phyloP scores from a whole-genome alignment of 2,888 invertebrate genomes.

The Luffia ferchaultella region DNA sequence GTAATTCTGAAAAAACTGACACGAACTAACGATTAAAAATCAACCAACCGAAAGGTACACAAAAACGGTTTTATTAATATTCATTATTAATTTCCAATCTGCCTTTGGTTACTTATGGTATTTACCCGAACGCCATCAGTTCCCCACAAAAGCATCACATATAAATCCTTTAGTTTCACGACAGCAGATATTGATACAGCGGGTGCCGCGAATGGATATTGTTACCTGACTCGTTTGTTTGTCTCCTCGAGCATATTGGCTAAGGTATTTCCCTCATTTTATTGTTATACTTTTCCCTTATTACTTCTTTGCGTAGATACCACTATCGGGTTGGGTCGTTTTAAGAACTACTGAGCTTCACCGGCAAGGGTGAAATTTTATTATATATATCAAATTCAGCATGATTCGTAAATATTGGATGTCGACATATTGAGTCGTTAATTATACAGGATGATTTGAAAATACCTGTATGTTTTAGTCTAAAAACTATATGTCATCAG shows the following conservation, averaged over 20 bases:
- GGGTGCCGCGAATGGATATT: conserved; percentile 37
- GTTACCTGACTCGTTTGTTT: conserved; percentile 33
- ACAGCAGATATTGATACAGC: conserved; percentile 30
- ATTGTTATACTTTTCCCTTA: conserved; percentile 28
- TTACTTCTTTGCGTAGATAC: conserved; percentile 19
- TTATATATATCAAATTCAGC: no score
- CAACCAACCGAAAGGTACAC: no score
- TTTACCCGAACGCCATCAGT: no score
- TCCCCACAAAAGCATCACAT: neutral
- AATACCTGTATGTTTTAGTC: neutral
- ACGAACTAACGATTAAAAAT: no score
- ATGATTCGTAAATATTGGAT: neutral
- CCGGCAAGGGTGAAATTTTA: neutral
- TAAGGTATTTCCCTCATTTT: conserved; percentile 25
- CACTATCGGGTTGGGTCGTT: conserved; percentile 22
- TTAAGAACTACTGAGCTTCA: conserved; percentile 12
- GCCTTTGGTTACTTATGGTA: no score
- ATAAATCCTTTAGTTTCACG: neutral
- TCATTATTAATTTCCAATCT: no score
- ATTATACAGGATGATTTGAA: neutral
- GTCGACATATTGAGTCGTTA: neutral
- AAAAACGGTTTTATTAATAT: no score
- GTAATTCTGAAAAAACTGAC: no score
- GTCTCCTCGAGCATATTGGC: conserved; percentile 38
- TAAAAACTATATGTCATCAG: no score